phyloP scores from a whole-genome alignment of 2,888 invertebrate species.

The Doris montereyensis region DNA sequence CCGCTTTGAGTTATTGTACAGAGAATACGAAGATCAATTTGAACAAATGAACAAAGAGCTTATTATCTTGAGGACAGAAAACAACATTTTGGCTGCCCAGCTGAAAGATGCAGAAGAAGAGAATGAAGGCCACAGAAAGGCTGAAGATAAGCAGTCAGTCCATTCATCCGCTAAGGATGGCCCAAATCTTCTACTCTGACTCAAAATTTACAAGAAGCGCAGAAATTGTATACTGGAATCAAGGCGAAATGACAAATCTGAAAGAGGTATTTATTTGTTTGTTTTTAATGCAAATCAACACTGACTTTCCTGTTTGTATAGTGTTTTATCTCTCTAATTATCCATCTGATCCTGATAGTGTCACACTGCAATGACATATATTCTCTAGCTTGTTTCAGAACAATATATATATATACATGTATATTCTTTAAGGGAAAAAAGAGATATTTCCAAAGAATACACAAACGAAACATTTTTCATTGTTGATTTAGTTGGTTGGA shows the following conservation, averaged over 20 bases:
- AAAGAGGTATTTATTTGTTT: slow-evolving; percentile 55
- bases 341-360: too few species aligned
- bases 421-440: too few species aligned
- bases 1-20: slow-evolving; percentile 67
- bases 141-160: neutral
- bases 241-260: slow-evolving; percentile 58
- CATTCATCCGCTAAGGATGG: neutral
- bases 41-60: slow-evolving; percentile 55
- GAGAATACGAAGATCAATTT: slow-evolving; percentile 69
- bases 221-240: slow-evolving; percentile 59
- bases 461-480: too few species aligned
- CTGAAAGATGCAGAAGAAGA: slow-evolving; percentile 44
- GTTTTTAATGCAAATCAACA: neutral
- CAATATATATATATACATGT: too few species aligned
- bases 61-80: slow-evolving; percentile 56
- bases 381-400: too few species aligned
- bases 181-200: slow-evolving; percentile 47
- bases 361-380: too few species aligned
- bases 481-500: too few species aligned
- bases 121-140: neutral
- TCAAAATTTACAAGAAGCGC: slow-evolving; percentile 65
- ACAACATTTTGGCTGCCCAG: slow-evolving; percentile 56
- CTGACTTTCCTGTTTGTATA: neutral
- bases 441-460: too few species aligned
- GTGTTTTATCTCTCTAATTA: too few species aligned